Conservation (phyloP, 2,797 vertebrate genomes). For the Oreochromis mossambicus region DNA sequence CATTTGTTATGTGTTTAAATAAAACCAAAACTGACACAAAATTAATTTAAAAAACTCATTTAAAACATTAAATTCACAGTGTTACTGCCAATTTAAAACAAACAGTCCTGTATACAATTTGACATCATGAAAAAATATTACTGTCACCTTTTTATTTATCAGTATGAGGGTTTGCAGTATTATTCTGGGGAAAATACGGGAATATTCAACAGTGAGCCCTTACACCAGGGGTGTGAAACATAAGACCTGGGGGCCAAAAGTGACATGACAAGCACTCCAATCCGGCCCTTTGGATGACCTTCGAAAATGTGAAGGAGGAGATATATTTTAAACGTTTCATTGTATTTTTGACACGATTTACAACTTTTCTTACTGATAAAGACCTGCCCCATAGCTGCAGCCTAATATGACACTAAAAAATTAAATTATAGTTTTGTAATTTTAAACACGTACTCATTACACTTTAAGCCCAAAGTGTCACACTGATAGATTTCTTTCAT, state of each 20-base stretch:
- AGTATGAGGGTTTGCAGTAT: no score
- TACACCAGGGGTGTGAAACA: neutral
- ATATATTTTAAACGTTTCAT: fast-evolving
- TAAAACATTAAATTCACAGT: neutral
- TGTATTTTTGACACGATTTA: neutral
- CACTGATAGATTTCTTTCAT: neutral
- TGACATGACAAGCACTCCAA: neutral
- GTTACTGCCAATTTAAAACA: neutral
- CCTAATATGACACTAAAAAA: neutral
- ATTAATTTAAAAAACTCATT: fast-evolving
- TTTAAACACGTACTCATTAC: neutral
- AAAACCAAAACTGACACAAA: neutral
- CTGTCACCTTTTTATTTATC: no score
- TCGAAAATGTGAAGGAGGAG: neutral
- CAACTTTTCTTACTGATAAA: neutral
- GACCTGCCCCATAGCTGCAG: neutral
- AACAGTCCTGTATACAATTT: no score
- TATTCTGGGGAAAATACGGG: neutral
- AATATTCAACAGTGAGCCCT: neutral
- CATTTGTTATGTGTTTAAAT: neutral
- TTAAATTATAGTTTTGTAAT: neutral
- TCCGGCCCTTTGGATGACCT: fast-evolving
- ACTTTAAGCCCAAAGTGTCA: neutral
- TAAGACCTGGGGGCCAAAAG: neutral
- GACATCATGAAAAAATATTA: no score